phyloP scores from a whole-genome alignment of 2,888 invertebrate species.

The Drosophila nigritarsus region DNA sequence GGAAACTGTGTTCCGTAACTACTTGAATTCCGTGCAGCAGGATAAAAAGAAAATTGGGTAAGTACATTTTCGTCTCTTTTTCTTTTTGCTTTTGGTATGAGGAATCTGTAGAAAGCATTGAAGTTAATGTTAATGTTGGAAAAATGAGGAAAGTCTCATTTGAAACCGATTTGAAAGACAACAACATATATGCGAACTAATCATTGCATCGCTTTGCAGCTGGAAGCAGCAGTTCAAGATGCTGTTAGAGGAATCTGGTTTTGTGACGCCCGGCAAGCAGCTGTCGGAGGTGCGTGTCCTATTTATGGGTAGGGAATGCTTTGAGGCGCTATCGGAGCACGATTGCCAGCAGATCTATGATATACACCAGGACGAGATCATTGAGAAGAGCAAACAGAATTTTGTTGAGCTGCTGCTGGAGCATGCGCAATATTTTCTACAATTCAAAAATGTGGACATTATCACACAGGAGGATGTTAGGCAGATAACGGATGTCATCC shows the following conservation, averaged over 20 bases:
- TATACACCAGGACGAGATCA: conserved; percentile 95
- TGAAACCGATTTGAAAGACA: not conserved
- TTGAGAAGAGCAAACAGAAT: conserved; percentile 95
- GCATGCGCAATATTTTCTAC: conserved; percentile 96
- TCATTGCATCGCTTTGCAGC: conserved; percentile 85
- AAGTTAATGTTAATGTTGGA: not conserved
- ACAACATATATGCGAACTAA: not conserved
- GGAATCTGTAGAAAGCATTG: not conserved
- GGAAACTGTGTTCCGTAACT: conserved; percentile 95
- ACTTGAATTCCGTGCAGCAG: conserved; percentile 95
- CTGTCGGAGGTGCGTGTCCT: conserved; percentile 95
- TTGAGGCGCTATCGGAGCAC: conserved; percentile 94
- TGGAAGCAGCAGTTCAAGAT: conserved; percentile 98
- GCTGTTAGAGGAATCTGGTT: conserved; percentile 95
- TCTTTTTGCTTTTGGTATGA: not conserved
- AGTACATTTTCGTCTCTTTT: conserved; percentile 81
- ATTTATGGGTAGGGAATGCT: conserved; percentile 97
- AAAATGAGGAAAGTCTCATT: not conserved
- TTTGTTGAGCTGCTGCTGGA: conserved; percentile 96
- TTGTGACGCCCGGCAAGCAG: conserved; percentile 97
- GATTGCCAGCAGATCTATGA: conserved; percentile 97
- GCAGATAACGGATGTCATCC: conserved; percentile 95
- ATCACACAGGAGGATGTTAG: conserved; percentile 97
- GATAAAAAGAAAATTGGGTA: conserved; percentile 96
- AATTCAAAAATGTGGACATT: conserved; percentile 95